These are phyloP conservation scores for Oscarella lobularis DNA, from an alignment of 37 sponge, comb jelly and placozoan genomes.

Conservation along the genomic window DNA sequence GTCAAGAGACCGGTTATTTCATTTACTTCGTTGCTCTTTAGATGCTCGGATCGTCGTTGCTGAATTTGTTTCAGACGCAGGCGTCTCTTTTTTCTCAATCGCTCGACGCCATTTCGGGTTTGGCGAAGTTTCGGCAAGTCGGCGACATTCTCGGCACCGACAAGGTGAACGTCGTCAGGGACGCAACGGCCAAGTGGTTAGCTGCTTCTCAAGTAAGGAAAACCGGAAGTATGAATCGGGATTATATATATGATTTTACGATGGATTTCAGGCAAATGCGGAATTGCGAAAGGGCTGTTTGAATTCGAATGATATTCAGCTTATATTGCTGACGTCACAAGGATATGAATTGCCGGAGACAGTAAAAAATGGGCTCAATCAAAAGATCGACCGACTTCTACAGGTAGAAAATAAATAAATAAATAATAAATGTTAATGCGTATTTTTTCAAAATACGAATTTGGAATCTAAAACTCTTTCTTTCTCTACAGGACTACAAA, in stretches of 20 bases:
- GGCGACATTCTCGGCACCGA: conserved; percentile 19
- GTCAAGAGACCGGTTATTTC: too few species aligned
- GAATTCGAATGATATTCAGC: conserved; percentile 48
- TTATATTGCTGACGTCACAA: conserved; percentile 28
- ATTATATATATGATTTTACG: not conserved
- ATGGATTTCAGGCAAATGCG: not conserved
- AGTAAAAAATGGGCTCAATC: conserved; percentile 31
- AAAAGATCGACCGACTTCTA: conserved; percentile 44
- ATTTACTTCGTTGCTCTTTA: too few species aligned
- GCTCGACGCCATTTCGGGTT: conserved; percentile 33
- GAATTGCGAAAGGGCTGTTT: conserved; percentile 12
- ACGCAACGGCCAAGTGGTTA: conserved; percentile 50
- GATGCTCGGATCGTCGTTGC: conserved; percentile 50
- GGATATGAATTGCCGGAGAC: conserved; percentile 25
- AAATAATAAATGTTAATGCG: not conserved
- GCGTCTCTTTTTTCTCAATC: conserved; percentile 19
- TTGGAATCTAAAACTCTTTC: not conserved
- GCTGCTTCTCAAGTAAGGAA: conserved; percentile 57
- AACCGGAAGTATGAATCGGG: not conserved
- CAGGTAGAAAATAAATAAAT: conserved; percentile 22
- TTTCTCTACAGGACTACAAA: conserved; percentile 18
- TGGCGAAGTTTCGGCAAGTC: conserved; percentile 41
- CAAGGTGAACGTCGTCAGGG: conserved; percentile 17
- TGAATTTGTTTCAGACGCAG: conserved; percentile 34
- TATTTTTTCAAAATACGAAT: not conserved